Percentiles rank a stretch among this genome's conserved stretches.
Evolutionary conservation across 2,797 vertebrate genomes (phyloP).

Genomic region (Crypturellus tataupa): DNA sequence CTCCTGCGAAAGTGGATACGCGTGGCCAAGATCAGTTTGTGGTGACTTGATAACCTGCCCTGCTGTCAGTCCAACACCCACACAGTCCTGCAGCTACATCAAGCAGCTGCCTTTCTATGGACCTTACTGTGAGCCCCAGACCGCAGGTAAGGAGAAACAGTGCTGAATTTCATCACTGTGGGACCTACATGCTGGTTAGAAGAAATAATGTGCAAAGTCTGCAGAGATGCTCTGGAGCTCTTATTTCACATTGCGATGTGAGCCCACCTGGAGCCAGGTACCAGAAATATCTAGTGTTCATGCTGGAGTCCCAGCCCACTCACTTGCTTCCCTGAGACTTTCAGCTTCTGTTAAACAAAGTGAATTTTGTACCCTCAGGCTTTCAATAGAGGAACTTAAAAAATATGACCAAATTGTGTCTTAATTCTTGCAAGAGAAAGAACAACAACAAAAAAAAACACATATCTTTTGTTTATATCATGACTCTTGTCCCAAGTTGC

Average conservation of each 20-base stretch:
- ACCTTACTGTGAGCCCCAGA: constrained; percentile 79
- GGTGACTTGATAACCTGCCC: constrained; percentile 46
- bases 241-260: background rate
- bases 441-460: background rate
- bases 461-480: background rate
- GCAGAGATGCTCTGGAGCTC: background rate
- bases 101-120: constrained; percentile 70
- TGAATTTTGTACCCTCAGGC: background rate
- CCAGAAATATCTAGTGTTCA: background rate
- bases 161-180: rapidly evolving
- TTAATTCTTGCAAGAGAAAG: background rate
- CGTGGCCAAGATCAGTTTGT: constrained; percentile 80
- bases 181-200: background rate
- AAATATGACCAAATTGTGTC: background rate
- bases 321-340: background rate
- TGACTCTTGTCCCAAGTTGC: rapidly evolving
- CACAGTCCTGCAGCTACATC: constrained; percentile 75
- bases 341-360: background rate
- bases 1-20: constrained; percentile 83
- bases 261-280: background rate
- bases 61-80: background rate
- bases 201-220: background rate
- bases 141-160: constrained; percentile 58
- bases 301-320: background rate
- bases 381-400: background rate